Evolutionary conservation across 2,888 invertebrate species (phyloP).

Genomic region (Eulithis testata): DNA sequence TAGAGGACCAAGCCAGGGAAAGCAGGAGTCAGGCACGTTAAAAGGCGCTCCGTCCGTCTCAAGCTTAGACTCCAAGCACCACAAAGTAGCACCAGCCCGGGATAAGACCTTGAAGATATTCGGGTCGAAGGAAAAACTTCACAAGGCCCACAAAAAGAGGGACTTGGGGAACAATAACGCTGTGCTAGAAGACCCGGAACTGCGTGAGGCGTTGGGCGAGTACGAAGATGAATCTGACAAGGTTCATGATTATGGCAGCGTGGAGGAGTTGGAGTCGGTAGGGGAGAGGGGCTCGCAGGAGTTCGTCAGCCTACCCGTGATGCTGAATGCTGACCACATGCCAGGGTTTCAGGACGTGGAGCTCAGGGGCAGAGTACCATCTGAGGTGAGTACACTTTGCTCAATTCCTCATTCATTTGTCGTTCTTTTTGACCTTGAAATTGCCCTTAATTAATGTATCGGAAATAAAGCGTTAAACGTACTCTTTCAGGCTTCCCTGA

Average conservation of each 20-base stretch:
- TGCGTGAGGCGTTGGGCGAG: slow-evolving; percentile 62
- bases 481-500: slow-evolving; percentile 66
- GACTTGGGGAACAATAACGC: slow-evolving; percentile 80
- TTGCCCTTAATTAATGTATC: neutral
- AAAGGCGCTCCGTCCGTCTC: slow-evolving; percentile 87
- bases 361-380: slow-evolving; percentile 73
- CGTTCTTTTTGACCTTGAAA: neutral
- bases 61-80: slow-evolving; percentile 86
- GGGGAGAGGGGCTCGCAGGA: slow-evolving; percentile 77
- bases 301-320: slow-evolving; percentile 79
- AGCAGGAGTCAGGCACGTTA: slow-evolving; percentile 77
- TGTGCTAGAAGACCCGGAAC: slow-evolving; percentile 78
- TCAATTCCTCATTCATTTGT: neutral
- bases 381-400: slow-evolving; percentile 64
- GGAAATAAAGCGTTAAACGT: neutral
- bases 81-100: slow-evolving; percentile 79
- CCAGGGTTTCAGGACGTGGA: slow-evolving; percentile 80
- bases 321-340: slow-evolving; percentile 78
- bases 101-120: slow-evolving; percentile 80
- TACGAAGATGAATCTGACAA: slow-evolving; percentile 69
- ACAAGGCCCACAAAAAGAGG: slow-evolving; percentile 77
- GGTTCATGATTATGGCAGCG: slow-evolving; percentile 72
- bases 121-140: slow-evolving; percentile 81
- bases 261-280: slow-evolving; percentile 76
- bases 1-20: slow-evolving; percentile 89